These are phyloP conservation scores for Etheostoma cragini DNA, from an alignment of 2,113 vertebrate genomes.

Conservation along the genomic window DNA sequence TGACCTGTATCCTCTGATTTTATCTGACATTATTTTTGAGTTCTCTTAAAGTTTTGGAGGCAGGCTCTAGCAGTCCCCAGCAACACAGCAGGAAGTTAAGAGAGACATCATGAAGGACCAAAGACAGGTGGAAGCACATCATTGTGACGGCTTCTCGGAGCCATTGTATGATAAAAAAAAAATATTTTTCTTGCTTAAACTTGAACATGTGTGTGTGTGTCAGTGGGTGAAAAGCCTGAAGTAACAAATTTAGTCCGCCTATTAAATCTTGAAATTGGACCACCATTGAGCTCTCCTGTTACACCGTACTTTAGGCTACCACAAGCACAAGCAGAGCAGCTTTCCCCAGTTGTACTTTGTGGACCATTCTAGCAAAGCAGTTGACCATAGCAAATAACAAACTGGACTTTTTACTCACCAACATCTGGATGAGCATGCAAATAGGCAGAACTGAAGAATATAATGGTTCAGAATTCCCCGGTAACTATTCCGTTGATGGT, in stretches of 20 bases:
- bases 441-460: neutral
- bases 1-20: neutral
- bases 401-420: slow-evolving; percentile 5
- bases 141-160: slow-evolving; percentile 20
- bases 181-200: neutral
- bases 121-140: neutral
- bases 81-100: slow-evolving; percentile 19
- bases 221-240: neutral
- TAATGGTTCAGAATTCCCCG: neutral
- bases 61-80: slow-evolving; percentile 1
- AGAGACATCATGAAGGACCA: slow-evolving; percentile 14
- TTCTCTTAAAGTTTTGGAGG: slow-evolving; percentile 4
- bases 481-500: neutral
- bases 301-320: neutral
- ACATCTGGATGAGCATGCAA: neutral
- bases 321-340: slow-evolving; percentile 23
- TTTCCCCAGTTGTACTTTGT: slow-evolving; percentile 6
- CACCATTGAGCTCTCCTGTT: slow-evolving; percentile 3
- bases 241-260: slow-evolving; percentile 6
- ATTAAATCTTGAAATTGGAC: slow-evolving; percentile 25
- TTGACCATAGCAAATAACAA: slow-evolving; percentile 24
- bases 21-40: slow-evolving; percentile 19
- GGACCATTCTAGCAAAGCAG: neutral
- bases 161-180: neutral
- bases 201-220: slow-evolving; percentile 2